These are phyloP conservation scores for Pantherophis alleghaniensis DNA, from an alignment of 2,797 vertebrate genomes.

Conservation along the genomic window DNA sequence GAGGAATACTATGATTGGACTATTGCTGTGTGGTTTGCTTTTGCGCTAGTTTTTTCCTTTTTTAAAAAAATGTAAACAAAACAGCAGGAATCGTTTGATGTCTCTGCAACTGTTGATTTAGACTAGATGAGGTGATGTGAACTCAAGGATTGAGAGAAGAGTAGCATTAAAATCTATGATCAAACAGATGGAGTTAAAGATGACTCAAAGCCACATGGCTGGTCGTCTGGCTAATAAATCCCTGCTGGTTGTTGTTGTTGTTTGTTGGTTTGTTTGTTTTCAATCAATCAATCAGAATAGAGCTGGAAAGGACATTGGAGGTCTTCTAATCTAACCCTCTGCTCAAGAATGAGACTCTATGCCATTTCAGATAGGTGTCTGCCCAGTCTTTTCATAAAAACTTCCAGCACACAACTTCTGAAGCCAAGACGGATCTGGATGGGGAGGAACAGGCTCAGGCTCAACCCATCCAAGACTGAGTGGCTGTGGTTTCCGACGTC, in stretches of 20 bases:
- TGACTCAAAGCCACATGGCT: neutral
- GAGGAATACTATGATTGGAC: neutral
- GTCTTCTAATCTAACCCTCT: neutral
- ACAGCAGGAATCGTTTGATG: neutral
- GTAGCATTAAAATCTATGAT: neutral
- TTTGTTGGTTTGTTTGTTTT: neutral
- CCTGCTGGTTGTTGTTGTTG: neutral
- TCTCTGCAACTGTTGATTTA: neutral
- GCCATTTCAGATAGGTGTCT: neutral
- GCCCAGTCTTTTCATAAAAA: neutral
- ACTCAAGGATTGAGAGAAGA: neutral
- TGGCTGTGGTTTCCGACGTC: no score
- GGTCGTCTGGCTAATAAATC: neutral
- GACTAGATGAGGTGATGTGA: neutral
- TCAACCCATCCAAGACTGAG: no score
- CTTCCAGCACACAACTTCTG: neutral
- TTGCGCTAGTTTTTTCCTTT: neutral
- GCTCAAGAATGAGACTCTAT: neutral
- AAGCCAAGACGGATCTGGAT: no score
- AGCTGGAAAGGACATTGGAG: neutral
- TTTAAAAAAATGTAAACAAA: neutral
- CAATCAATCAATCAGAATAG: neutral
- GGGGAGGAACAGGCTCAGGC: no score
- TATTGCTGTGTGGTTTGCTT: neutral
- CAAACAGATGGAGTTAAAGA: neutral